Evolutionary conservation across 2,797 vertebrate genomes (phyloP).

Genomic region (Limosa lapponica): DNA sequence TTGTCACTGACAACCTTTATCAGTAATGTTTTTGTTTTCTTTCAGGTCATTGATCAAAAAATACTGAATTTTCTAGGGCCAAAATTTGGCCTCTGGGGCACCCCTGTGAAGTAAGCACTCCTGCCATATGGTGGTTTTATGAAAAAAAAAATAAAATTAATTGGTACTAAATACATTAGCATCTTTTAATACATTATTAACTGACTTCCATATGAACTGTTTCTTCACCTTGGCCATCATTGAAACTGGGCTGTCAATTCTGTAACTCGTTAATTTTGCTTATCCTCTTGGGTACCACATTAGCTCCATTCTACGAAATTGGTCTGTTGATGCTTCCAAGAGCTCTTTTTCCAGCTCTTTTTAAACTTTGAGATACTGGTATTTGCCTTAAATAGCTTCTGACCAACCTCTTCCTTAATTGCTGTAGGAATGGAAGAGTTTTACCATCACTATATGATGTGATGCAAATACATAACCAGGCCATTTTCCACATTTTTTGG

Average conservation of each 20-base stretch:
- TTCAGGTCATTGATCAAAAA: constrained; percentile 66
- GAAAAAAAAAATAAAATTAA: background rate
- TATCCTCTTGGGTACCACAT: background rate
- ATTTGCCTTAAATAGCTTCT: background rate
- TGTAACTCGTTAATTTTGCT: background rate
- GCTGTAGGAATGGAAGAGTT: background rate
- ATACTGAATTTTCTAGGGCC: constrained; percentile 53
- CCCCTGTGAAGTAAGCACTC: constrained; percentile 50
- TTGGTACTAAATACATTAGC: background rate
- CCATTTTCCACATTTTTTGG: background rate
- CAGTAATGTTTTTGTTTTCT: constrained; percentile 64
- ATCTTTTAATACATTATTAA: background rate
- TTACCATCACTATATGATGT: background rate
- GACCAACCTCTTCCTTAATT: background rate
- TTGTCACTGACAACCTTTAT: constrained; percentile 16
- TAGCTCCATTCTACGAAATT: background rate
- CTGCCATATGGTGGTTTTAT: background rate
- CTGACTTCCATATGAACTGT: background rate
- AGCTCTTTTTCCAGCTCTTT: background rate
- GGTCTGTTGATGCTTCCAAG: background rate
- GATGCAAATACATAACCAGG: background rate
- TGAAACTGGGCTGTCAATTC: background rate
- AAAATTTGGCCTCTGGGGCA: constrained; percentile 52
- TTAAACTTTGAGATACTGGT: background rate
- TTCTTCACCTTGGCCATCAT: background rate